phyloP scores from a whole-genome alignment of 2,888 invertebrate genomes.

The Balanococcus diminutus region DNA sequence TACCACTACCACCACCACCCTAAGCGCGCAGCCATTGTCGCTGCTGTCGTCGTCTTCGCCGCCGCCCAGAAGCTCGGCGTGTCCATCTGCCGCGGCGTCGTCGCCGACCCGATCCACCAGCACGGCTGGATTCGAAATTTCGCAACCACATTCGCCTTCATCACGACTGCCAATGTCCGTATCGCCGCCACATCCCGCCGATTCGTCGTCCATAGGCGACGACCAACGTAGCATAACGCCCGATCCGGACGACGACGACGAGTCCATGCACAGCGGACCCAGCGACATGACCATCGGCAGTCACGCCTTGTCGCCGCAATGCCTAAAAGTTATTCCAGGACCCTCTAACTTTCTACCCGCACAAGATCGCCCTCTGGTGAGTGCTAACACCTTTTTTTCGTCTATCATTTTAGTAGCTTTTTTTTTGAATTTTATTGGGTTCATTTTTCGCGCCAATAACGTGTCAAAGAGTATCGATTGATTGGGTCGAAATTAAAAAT shows the following conservation, averaged over 20 bases:
- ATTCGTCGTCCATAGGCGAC: slow-evolving; percentile 23
- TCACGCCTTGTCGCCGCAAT: slow-evolving; percentile 57
- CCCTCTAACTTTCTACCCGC: slow-evolving; percentile 83
- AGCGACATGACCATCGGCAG: slow-evolving; percentile 65
- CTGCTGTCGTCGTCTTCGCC: not conserved
- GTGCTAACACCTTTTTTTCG: slow-evolving; percentile 59
- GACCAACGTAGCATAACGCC: slow-evolving; percentile 49
- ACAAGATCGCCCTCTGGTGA: slow-evolving; percentile 87
- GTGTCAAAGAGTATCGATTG: too few relatives aligned
- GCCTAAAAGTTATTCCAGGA: slow-evolving; percentile 69
- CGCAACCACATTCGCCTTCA: slow-evolving; percentile 49
- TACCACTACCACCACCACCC: not conserved
- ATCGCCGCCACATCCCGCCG: slow-evolving; percentile 57
- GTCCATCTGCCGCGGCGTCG: slow-evolving; percentile 19
- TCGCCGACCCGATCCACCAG: slow-evolving; percentile 53
- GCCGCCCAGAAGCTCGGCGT: slow-evolving; percentile 37
- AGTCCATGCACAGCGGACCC: slow-evolving; percentile 64
- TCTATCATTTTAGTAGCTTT: not conserved
- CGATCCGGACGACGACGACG: slow-evolving; percentile 58
- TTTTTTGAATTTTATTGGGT: not conserved
- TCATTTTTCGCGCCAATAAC: not conserved
- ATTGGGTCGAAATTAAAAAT: too few relatives aligned
- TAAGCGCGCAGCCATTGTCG: not conserved
- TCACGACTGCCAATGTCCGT: slow-evolving; percentile 59
- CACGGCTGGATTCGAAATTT: slow-evolving; percentile 40